phyloP scores from a whole-genome alignment of 2,888 invertebrate species.

The Microplitis manilae region DNA sequence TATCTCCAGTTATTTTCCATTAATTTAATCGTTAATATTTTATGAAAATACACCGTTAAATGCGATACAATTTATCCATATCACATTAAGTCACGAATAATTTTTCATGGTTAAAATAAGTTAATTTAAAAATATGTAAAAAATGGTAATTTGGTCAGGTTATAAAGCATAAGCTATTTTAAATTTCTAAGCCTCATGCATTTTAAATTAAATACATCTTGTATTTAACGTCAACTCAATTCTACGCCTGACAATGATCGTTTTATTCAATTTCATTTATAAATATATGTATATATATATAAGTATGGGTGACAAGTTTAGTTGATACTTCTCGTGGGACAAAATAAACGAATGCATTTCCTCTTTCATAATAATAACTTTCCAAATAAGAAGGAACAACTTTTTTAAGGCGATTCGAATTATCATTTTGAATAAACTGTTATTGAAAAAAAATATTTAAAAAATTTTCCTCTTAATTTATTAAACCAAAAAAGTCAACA shows the following conservation, averaged over 20 bases:
- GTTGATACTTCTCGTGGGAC: too few species aligned
- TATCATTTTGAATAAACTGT: too few species aligned
- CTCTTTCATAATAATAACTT: background rate
- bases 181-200: background rate
- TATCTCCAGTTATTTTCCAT: constrained; percentile 10
- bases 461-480: background rate
- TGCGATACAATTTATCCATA: background rate
- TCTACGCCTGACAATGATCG: background rate
- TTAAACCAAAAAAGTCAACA: background rate
- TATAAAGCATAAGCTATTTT: background rate
- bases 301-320: too few species aligned
- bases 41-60: constrained; percentile 1
- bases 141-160: background rate
- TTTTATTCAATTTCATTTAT: background rate
- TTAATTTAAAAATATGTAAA: background rate
- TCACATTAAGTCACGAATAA: background rate
- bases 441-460: too few species aligned
- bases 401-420: background rate
- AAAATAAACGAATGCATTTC: background rate
- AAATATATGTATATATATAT: background rate
- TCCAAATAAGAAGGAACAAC: background rate
- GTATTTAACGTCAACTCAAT: background rate
- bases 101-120: background rate
- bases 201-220: background rate
- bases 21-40: background rate